These are phyloP conservation scores for Falco cherrug DNA, from an alignment of 2,797 vertebrate species.

Conservation along the genomic window DNA sequence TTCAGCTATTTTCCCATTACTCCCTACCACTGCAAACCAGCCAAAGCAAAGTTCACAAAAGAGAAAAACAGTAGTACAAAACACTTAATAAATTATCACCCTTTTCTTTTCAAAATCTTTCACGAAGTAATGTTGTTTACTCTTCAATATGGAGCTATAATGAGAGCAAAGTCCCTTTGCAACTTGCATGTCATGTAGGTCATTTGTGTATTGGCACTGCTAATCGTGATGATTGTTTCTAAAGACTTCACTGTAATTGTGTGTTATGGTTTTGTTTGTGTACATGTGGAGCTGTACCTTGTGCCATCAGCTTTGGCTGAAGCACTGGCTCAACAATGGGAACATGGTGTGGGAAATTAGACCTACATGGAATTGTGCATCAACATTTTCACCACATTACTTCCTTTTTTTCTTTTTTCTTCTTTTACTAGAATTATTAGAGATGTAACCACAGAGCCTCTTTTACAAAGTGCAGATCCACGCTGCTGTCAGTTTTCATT, in stretches of 20 bases:
- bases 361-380: neutral
- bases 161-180: neutral
- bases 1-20: neutral
- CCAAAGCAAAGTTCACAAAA: neutral
- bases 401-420: neutral
- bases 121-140: neutral
- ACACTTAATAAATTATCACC: neutral
- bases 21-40: neutral
- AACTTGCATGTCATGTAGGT: neutral
- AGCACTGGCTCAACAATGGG: neutral
- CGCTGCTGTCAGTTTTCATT: neutral
- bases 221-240: neutral
- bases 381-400: neutral
- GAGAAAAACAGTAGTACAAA: neutral
- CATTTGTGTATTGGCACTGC: neutral
- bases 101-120: neutral
- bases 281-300: neutral
- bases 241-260: neutral
- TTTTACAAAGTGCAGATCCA: constrained; percentile 19
- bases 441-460: neutral
- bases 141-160: neutral
- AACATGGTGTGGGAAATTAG: neutral
- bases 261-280: neutral
- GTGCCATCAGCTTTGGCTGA: neutral
- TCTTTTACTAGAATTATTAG: neutral